Percentiles rank a stretch among this genome's conserved stretches.
Evolutionary conservation across 2,888 invertebrate genomes (phyloP).

Genomic region (Acleris emargana): DNA sequence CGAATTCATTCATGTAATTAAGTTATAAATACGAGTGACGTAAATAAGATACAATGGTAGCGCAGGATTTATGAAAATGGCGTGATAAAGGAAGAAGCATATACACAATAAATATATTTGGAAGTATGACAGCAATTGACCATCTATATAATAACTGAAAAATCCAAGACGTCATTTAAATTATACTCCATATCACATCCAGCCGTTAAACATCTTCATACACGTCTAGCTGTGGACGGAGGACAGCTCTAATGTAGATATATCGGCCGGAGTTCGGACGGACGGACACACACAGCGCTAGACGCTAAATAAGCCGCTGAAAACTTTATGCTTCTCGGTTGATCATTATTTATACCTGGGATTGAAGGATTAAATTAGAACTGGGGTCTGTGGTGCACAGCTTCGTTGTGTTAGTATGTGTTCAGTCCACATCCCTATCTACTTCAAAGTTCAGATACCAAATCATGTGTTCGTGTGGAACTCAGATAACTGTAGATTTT

Average conservation of each 20-base stretch:
- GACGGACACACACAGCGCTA: conserved; percentile 63
- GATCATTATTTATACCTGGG: conserved; percentile 24
- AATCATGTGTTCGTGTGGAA: too few relatives aligned
- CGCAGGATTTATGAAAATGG: too few relatives aligned
- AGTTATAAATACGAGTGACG: too few relatives aligned
- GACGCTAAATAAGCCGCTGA: conserved; percentile 64
- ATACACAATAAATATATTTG: too few relatives aligned
- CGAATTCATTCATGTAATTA: too few relatives aligned
- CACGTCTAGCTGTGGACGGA: conserved; percentile 52
- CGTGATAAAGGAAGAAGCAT: too few relatives aligned
- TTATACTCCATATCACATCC: conserved; percentile 46
- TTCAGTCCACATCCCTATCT: too few relatives aligned
- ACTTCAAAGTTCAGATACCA: too few relatives aligned
- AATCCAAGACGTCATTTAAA: neutral
- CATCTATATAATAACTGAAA: neutral
- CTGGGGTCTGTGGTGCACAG: neutral
- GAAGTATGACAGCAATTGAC: neutral
- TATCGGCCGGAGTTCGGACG: conserved; percentile 76
- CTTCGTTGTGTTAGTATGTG: too few relatives aligned
- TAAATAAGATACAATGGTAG: too few relatives aligned
- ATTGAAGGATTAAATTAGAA: conserved; percentile 14
- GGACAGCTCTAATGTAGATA: conserved; percentile 81
- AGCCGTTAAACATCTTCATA: conserved; percentile 39
- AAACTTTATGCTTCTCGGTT: conserved; percentile 32
- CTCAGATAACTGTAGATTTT: too few relatives aligned